Conservation (phyloP, 2,113 vertebrate species). For the Galeopterus variegatus region DNA sequence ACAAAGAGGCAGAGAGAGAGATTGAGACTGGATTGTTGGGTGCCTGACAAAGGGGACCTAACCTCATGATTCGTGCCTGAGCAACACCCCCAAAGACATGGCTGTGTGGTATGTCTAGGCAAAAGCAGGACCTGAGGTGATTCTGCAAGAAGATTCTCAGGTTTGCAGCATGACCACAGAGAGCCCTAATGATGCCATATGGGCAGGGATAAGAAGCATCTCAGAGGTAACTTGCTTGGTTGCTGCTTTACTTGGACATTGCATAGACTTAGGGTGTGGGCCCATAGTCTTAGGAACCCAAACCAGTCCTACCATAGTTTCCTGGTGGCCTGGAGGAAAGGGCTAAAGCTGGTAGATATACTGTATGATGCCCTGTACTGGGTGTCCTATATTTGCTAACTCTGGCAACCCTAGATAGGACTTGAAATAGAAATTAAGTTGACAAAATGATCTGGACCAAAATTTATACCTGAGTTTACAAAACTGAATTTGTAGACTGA, state of each 20-base stretch:
- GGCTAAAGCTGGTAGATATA: neutral
- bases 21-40: neutral
- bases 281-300: too few species aligned
- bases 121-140: neutral
- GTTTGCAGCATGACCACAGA: neutral
- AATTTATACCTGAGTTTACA: neutral
- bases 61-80: neutral
- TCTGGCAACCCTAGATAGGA: neutral
- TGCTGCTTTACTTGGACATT: neutral
- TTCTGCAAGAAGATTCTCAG: neutral
- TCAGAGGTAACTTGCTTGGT: neutral
- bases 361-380: accelerated
- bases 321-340: neutral
- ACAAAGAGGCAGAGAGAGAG: neutral
- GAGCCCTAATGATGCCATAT: neutral
- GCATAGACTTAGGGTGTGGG: neutral
- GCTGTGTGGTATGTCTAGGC: neutral
- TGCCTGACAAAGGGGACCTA: neutral
- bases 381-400: neutral
- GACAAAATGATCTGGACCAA: neutral
- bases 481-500: neutral
- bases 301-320: neutral
- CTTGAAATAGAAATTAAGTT: neutral
- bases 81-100: neutral
- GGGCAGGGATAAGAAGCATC: too few species aligned